Conservation (phyloP, 2,888 invertebrate genomes). For the Agonopterix arenella region DNA sequence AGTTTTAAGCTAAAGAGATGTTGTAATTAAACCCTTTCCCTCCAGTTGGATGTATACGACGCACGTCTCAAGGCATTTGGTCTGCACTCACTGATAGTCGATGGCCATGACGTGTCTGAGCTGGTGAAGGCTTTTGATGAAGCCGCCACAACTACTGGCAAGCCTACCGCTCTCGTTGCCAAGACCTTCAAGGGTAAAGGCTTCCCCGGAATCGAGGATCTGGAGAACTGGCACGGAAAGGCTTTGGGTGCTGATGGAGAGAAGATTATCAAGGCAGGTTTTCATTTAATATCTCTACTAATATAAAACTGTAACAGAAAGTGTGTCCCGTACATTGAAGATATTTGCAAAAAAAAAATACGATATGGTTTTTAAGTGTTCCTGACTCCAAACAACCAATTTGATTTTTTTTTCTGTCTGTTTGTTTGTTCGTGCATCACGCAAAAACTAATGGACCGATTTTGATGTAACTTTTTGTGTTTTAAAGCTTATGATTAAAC, state of each 20-base stretch:
- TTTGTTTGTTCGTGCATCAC: no score
- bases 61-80: constrained; percentile 94
- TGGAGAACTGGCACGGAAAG: constrained; percentile 99
- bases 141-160: constrained; percentile 83
- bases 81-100: constrained; percentile 92
- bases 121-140: constrained; percentile 92
- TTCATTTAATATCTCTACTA: no score
- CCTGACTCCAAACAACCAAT: no score
- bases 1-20: no score
- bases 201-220: constrained; percentile 93
- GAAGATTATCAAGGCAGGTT: constrained; percentile 74
- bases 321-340: no score
- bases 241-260: constrained; percentile 90
- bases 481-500: no score
- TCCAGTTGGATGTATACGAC: constrained; percentile 85
- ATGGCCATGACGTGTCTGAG: constrained; percentile 97
- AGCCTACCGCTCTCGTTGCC: constrained; percentile 95
- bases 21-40: no score
- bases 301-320: no score
- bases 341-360: no score
- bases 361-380: no score
- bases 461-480: neutral
- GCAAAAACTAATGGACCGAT: no score
- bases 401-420: no score
- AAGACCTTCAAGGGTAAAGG: constrained; percentile 97